Conservation (phyloP, 2,797 vertebrate species). For the Vespertilio murinus region DNA sequence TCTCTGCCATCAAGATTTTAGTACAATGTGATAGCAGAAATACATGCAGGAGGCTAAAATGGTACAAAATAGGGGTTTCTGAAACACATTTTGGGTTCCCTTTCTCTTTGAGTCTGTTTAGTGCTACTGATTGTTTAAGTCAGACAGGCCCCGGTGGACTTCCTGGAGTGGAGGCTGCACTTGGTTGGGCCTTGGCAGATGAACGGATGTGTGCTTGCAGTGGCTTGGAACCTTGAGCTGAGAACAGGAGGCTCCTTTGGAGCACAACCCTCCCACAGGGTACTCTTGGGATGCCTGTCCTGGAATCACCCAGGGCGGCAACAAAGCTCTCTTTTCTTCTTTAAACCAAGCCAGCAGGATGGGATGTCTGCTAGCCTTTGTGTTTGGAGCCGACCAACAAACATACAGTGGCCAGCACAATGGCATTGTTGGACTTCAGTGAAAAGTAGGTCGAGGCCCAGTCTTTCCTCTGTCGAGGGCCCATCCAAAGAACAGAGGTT, state of each 20-base stretch:
- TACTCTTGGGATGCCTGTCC: slow-evolving; percentile 73
- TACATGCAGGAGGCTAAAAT: background rate
- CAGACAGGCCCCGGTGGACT: background rate
- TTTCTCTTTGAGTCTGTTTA: slow-evolving; percentile 25
- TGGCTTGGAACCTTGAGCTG: slow-evolving; percentile 56
- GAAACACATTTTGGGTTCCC: background rate
- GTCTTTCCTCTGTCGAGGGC: slow-evolving; percentile 36
- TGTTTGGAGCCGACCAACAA: slow-evolving; percentile 67
- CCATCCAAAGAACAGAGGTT: slow-evolving; percentile 28
- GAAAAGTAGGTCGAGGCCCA: slow-evolving; percentile 75
- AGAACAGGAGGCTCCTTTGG: slow-evolving; percentile 69
- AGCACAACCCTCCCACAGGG: slow-evolving; percentile 66
- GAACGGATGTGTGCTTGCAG: background rate
- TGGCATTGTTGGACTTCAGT: slow-evolving; percentile 70
- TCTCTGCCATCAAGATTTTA: slow-evolving; percentile 17
- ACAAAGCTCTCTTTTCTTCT: slow-evolving; percentile 78
- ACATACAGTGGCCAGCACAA: slow-evolving; percentile 67
- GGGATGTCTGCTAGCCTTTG: slow-evolving; percentile 75
- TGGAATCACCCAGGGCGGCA: slow-evolving; percentile 70
- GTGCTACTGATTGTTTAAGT: background rate
- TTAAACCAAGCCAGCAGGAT: slow-evolving; percentile 73
- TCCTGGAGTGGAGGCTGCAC: slow-evolving; percentile 8
- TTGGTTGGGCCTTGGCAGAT: background rate
- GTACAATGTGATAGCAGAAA: slow-evolving; percentile 3
- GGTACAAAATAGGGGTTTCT: background rate